Percentiles rank a stretch among this genome's conserved stretches.
These are phyloP conservation scores for Pachyramphus minor DNA, from an alignment of 2,113 vertebrate species.

Conservation along the genomic window DNA sequence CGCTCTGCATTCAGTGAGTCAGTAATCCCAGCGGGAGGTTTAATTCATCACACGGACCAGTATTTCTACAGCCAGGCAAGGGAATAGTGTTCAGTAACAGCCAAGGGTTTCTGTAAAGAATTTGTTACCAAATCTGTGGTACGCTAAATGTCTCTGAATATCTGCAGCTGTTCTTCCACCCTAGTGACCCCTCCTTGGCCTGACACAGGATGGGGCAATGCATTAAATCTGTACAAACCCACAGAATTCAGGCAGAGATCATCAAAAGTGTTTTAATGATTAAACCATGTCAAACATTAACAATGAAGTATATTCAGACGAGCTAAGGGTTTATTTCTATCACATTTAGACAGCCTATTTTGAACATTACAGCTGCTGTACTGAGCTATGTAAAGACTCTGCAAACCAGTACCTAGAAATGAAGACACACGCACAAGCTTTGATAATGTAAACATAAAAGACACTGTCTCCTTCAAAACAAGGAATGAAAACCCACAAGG, in stretches of 20 bases:
- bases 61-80: neutral
- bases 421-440: slow-evolving; percentile 67
- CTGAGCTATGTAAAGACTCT: slow-evolving; percentile 73
- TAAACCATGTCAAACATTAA: slow-evolving; percentile 76
- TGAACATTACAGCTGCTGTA: slow-evolving; percentile 70
- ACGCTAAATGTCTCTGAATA: neutral
- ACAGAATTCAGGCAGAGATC: slow-evolving; percentile 53
- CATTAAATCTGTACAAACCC: neutral
- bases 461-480: slow-evolving; percentile 72
- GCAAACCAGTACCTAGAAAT: slow-evolving; percentile 76
- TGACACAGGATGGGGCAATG: neutral
- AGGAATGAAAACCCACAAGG: slow-evolving; percentile 63
- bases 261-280: slow-evolving; percentile 82
- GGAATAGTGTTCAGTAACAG: neutral
- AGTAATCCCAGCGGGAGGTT: neutral
- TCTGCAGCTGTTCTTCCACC: neutral
- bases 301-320: slow-evolving; percentile 71
- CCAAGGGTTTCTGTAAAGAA: neutral
- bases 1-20: neutral
- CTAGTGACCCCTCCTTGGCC: neutral
- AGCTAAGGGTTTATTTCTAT: slow-evolving; percentile 70
- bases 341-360: slow-evolving; percentile 70
- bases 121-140: neutral
- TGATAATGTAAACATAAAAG: slow-evolving; percentile 74
- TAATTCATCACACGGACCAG: neutral